Conservation (phyloP, 2,113 vertebrate species). For the Chaenogobius annularis region DNA sequence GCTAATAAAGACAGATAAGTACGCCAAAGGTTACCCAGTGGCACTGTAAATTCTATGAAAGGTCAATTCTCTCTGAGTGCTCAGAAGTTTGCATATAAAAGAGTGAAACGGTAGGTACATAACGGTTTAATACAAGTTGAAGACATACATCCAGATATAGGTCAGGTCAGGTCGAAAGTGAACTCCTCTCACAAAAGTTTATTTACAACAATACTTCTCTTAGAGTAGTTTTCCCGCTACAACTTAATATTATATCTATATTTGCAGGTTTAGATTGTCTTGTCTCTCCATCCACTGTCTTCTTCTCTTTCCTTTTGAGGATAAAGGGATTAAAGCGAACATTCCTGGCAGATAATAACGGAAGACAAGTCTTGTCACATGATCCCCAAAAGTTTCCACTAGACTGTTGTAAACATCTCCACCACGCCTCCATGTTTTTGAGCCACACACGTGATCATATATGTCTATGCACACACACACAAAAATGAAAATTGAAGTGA, state of each 20-base stretch:
- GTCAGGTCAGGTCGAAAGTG: neutral
- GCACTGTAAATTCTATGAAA: neutral
- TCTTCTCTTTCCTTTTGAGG: conserved; percentile 42
- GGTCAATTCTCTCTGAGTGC: neutral
- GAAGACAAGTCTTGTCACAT: conserved; percentile 69
- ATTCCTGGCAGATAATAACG: conserved; percentile 69
- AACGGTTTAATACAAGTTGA: neutral
- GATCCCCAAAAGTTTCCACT: conserved; percentile 67
- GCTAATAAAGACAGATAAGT: conserved; percentile 1
- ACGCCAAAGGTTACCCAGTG: neutral
- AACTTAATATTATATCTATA: neutral
- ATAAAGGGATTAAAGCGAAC: conserved; percentile 70
- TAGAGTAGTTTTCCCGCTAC: neutral
- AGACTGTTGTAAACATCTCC: conserved; percentile 48
- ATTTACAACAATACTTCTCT: neutral
- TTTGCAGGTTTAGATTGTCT: neutral
- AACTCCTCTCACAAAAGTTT: neutral
- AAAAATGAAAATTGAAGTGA: neutral
- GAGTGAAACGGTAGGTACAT: neutral
- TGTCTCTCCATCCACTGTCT: conserved; percentile 15
- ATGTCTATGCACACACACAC: neutral
- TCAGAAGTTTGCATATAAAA: neutral
- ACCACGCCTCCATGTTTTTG: conserved; percentile 5
- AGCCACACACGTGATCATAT: conserved; percentile 8
- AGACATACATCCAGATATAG: neutral